Conservation (phyloP, 2,888 invertebrate species). For the Polyommatus iphigenia region DNA sequence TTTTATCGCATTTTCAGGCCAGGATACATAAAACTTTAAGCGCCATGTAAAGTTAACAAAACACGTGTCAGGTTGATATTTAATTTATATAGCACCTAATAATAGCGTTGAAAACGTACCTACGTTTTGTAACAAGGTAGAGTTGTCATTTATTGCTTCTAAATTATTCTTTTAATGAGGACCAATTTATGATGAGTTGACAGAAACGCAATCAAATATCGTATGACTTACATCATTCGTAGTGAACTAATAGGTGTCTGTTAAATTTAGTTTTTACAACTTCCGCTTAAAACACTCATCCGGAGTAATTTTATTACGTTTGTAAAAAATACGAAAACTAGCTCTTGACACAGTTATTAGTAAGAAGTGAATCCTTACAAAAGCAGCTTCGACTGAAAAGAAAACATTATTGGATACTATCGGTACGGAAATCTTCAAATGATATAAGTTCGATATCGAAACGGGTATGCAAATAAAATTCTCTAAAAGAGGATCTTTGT, state of each 20-base stretch:
- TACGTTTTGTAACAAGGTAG: not conserved
- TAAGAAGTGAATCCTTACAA: not conserved
- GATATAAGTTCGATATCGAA: not conserved
- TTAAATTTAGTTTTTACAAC: constrained; percentile 9
- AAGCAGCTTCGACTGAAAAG: not conserved
- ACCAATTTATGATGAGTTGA: not conserved
- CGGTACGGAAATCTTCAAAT: not conserved
- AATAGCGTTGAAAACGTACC: not conserved
- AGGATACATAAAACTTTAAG: not conserved
- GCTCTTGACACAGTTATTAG: constrained; percentile 9
- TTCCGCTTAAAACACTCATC: not conserved
- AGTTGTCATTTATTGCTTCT: not conserved
- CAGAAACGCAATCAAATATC: not conserved
- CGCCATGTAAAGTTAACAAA: not conserved
- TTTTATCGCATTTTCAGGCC: not conserved
- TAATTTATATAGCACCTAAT: not conserved
- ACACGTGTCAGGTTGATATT: not conserved
- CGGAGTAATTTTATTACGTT: constrained; percentile 1
- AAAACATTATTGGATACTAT: not conserved
- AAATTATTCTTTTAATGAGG: not conserved
- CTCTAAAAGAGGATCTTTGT: constrained; percentile 27
- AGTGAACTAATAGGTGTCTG: not conserved
- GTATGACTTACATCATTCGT: not conserved
- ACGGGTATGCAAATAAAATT: constrained; percentile 5
- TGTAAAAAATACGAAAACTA: not conserved